Evolutionary conservation across 2,113 vertebrate species (phyloP).

Genomic region (Hylia prasina): DNA sequence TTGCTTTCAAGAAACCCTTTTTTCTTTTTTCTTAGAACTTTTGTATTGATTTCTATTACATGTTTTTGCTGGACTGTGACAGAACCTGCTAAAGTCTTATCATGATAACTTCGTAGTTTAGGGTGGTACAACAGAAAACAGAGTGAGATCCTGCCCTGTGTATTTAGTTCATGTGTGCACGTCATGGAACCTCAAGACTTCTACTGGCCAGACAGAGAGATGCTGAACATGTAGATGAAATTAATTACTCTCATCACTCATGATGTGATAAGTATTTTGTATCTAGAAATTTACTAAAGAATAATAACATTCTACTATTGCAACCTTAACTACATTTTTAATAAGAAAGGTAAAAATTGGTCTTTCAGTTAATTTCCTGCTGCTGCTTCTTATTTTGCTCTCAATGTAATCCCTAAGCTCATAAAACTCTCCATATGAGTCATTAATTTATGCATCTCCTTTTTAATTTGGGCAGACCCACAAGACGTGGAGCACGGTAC

Average conservation of each 20-base stretch:
- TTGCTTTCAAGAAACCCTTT: rapidly evolving
- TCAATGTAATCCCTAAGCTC: not conserved
- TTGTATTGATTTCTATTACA: not conserved
- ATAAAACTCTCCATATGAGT: not conserved
- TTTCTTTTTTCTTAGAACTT: not conserved
- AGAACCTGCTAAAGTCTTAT: not conserved
- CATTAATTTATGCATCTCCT: not conserved
- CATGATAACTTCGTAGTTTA: not conserved
- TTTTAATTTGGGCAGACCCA: not conserved
- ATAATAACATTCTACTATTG: not conserved
- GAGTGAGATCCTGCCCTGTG: not conserved
- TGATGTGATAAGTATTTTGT: not conserved
- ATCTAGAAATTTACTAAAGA: not conserved
- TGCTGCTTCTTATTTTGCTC: not conserved
- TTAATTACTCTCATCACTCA: not conserved
- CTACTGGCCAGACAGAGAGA: not conserved
- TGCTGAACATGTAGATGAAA: not conserved
- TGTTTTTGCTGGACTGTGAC: not conserved
- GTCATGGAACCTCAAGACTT: not conserved
- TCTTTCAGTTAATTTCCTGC: not conserved
- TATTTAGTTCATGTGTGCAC: not conserved
- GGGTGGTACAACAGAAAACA: not conserved
- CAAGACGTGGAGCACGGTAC: not conserved
- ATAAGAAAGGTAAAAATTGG: not conserved
- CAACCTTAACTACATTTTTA: not conserved